Conservation (phyloP, 2,113 vertebrate genomes). For the Cynopterus brachyotis region DNA sequence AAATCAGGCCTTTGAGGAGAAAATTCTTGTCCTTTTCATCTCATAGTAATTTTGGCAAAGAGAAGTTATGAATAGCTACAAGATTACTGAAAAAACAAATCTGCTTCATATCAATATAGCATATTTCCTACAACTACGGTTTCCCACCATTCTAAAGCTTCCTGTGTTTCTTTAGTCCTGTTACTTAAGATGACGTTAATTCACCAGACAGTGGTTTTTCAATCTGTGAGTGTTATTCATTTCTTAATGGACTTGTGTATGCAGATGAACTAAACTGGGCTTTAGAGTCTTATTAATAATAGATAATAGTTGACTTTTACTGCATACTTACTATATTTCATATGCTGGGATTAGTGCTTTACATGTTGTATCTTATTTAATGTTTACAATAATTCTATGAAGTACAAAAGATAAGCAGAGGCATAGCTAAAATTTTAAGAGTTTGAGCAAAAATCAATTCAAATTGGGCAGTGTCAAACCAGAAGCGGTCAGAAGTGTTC, state of each 20-base stretch:
- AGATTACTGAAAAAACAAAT: neutral
- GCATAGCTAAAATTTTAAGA: neutral
- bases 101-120: neutral
- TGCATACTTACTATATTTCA: neutral
- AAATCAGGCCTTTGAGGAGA: neutral
- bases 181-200: neutral
- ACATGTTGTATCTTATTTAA: neutral
- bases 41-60: neutral
- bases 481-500: neutral
- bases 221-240: neutral
- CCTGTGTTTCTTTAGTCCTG: neutral
- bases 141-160: neutral
- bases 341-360: neutral
- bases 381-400: neutral
- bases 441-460: neutral
- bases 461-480: neutral
- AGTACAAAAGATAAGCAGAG: neutral
- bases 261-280: neutral
- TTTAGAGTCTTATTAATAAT: neutral
- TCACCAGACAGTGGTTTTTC: neutral
- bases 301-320: neutral
- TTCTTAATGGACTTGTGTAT: neutral
- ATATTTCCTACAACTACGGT: neutral
- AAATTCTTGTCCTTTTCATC: neutral
- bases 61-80: neutral